Conservation (phyloP, 1,140 invertebrate species). For the Cotesia vestalis region DNA sequence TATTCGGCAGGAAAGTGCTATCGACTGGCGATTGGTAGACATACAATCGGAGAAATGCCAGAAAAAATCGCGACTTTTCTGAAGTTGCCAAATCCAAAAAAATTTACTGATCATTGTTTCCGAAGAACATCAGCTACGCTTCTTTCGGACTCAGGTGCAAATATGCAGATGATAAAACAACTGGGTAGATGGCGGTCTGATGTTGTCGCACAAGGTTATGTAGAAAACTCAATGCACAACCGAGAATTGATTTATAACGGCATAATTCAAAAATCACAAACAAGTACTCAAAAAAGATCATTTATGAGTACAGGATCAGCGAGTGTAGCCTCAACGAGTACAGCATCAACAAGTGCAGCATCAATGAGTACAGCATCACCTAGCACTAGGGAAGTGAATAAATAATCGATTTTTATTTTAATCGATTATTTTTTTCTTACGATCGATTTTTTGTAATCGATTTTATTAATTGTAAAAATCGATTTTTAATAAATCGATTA, state of each 20-base stretch:
- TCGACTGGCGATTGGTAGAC: not conserved
- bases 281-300: not conserved
- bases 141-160: conserved; percentile 20
- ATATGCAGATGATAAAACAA: conserved; percentile 24
- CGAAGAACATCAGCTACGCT: conserved; percentile 18
- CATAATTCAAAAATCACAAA: conserved; percentile 7
- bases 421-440: too few species aligned
- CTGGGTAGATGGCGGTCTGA: conserved; percentile 10
- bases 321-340: too few species aligned
- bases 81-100: conserved; percentile 2
- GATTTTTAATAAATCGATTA: too few species aligned
- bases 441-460: too few species aligned
- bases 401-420: too few species aligned
- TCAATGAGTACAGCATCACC: not conserved
- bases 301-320: not conserved
- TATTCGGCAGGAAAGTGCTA: not conserved
- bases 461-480: too few species aligned
- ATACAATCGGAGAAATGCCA: not conserved
- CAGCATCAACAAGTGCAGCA: too few species aligned
- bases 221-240: conserved; percentile 12
- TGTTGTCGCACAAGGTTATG: not conserved
- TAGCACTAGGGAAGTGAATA: too few species aligned
- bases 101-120: conserved; percentile 22
- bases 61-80: conserved; percentile 8
- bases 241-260: conserved; percentile 4